Conservation (phyloP, 2,797 vertebrate species). For the Coregonus ussuriensis region DNA sequence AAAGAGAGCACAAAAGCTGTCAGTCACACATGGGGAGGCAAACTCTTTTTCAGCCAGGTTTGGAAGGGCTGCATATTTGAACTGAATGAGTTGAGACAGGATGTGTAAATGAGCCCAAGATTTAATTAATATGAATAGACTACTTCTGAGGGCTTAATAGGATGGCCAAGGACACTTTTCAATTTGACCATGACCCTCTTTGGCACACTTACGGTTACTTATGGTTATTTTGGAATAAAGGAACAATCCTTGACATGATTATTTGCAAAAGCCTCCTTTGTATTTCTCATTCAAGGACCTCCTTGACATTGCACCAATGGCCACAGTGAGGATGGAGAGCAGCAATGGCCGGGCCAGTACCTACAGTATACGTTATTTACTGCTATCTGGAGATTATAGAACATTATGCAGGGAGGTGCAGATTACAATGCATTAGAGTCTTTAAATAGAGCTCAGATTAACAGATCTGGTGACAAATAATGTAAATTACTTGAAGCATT, state of each 20-base stretch:
- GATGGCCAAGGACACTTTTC: too few species aligned
- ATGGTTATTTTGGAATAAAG: neutral
- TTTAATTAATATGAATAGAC: too few species aligned
- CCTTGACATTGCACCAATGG: neutral
- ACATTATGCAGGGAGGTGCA: neutral
- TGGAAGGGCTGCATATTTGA: neutral
- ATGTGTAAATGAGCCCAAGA: too few species aligned
- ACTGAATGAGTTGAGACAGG: neutral
- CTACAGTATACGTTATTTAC: too few species aligned
- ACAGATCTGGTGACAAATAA: neutral
- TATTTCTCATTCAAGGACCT: neutral
- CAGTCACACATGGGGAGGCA: constrained; percentile 1
- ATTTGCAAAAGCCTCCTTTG: neutral
- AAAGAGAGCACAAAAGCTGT: neutral
- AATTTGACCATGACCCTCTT: neutral
- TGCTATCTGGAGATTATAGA: neutral
- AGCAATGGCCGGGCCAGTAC: too few species aligned
- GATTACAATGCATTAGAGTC: neutral
- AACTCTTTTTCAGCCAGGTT: neutral
- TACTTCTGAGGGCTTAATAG: too few species aligned
- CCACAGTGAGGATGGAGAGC: neutral
- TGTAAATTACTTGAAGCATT: neutral
- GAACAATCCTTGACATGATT: neutral
- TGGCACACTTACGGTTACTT: neutral
- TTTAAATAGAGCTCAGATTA: neutral